Evolutionary conservation across 92 coral and sea anemone genomes (phyloP).

Genomic region (Diadumene lineata): DNA sequence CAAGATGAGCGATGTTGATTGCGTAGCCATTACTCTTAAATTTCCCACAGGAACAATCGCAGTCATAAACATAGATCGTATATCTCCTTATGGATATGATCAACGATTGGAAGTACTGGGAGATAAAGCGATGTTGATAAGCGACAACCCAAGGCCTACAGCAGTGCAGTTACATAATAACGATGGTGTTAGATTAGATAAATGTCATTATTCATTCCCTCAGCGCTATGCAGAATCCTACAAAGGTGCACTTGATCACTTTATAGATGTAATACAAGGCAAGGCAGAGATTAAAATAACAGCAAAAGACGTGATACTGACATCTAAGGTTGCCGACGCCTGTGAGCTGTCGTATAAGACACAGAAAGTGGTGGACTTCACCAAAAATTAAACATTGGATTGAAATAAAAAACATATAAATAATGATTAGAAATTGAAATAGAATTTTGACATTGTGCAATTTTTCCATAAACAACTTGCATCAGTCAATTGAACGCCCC

Average conservation of each 20-base stretch:
- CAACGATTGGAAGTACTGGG: conserved; percentile 93
- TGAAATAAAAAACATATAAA: too few species aligned
- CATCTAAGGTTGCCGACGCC: conserved; percentile 63
- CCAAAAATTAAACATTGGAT: too few species aligned
- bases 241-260: conserved; percentile 48
- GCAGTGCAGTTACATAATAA: conserved; percentile 49
- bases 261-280: conserved; percentile 59
- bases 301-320: conserved; percentile 59
- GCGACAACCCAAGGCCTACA: conserved; percentile 58
- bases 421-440: too few species aligned
- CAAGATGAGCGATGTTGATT: conserved; percentile 75
- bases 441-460: too few species aligned
- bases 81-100: conserved; percentile 81
- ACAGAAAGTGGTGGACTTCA: conserved; percentile 58
- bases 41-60: conserved; percentile 90
- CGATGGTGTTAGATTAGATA: conserved; percentile 41
- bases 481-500: too few species aligned
- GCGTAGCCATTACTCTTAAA: conserved; percentile 75
- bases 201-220: conserved; percentile 51
- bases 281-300: conserved; percentile 58
- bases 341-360: conserved; percentile 69
- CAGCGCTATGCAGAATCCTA: conserved; percentile 67
- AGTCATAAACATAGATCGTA: conserved; percentile 76
- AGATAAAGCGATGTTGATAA: conserved; percentile 75
- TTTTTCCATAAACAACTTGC: too few species aligned